Percentiles rank a stretch among this genome's conserved stretches.
These are phyloP conservation scores for Corythaixoides concolor DNA, from an alignment of 2,113 vertebrate genomes.

Conservation along the genomic window DNA sequence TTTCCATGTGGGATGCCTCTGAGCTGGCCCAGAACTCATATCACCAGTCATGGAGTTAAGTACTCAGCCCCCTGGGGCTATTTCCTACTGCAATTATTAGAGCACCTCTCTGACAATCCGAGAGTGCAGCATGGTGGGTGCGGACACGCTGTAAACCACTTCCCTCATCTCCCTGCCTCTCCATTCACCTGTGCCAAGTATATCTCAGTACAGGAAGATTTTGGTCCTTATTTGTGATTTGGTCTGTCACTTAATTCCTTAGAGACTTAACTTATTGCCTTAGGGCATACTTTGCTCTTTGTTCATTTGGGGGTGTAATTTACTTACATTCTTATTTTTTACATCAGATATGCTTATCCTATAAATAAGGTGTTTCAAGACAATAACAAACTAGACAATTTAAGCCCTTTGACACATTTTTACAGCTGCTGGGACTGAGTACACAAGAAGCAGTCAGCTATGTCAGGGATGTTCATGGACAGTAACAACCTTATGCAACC, in stretches of 20 bases:
- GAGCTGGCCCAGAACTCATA: background rate
- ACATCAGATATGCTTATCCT: background rate
- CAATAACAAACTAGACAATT: background rate
- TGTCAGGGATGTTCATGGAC: background rate
- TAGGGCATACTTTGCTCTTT: background rate
- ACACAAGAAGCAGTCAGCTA: background rate
- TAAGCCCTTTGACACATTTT: background rate
- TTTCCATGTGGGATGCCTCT: background rate
- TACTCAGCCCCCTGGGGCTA: background rate
- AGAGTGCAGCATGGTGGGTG: background rate
- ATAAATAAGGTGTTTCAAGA: background rate
- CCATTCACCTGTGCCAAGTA: background rate
- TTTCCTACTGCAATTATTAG: background rate
- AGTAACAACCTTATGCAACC: background rate
- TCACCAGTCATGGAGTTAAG: background rate
- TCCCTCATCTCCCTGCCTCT: background rate
- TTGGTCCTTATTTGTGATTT: background rate
- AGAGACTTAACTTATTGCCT: background rate
- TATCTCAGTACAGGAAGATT: background rate
- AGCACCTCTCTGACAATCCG: background rate
- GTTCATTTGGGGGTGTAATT: background rate
- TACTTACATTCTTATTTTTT: background rate
- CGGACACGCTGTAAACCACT: background rate
- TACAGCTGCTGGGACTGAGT: background rate
- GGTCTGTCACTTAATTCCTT: background rate